A percentile compares a stretch with the other conserved stretches of the same genome.
phyloP scores from a whole-genome alignment of 2,888 invertebrate species.

The Dichetophora obliterata region DNA sequence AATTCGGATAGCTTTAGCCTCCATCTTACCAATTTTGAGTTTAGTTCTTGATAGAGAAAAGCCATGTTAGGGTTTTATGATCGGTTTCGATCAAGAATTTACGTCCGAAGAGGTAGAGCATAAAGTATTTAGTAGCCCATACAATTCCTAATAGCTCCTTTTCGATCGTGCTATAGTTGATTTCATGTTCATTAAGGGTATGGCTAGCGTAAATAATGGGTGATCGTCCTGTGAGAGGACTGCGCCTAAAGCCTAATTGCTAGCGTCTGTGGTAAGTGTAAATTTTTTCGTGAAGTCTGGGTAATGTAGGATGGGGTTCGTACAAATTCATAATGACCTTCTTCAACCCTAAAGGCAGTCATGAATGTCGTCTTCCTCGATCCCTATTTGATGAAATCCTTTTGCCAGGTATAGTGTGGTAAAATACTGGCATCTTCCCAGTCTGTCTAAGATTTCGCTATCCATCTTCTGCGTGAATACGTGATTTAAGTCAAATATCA shows the following conservation, averaged over 20 bases:
- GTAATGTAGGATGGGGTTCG: constrained; percentile 43
- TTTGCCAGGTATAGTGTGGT: too few relatives aligned
- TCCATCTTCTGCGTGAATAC: too few relatives aligned
- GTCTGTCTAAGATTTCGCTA: too few relatives aligned
- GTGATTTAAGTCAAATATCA: too few relatives aligned
- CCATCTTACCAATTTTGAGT: constrained; percentile 28
- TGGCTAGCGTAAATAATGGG: constrained; percentile 33
- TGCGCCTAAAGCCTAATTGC: constrained; percentile 41
- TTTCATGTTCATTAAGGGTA: constrained; percentile 40
- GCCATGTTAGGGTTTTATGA: constrained; percentile 40
- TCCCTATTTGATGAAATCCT: too few relatives aligned
- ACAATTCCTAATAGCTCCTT: constrained; percentile 38
- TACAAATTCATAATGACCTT: too few relatives aligned
- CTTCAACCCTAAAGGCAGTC: too few relatives aligned
- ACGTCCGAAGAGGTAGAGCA: constrained; percentile 35
- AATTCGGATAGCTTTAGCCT: constrained; percentile 25
- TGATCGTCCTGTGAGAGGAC: constrained; percentile 39
- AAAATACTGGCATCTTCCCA: too few relatives aligned
- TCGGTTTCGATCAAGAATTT: constrained; percentile 39
- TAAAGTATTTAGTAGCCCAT: constrained; percentile 40
- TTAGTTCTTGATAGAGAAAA: constrained; percentile 22
- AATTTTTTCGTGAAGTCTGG: constrained; percentile 49
- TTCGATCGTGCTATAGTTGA: constrained; percentile 40
- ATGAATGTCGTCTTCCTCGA: too few relatives aligned
- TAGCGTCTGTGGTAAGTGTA: constrained; percentile 40